phyloP scores from a whole-genome alignment of 35 echinoderm and acorn worm species.

The Anneissia japonica region DNA sequence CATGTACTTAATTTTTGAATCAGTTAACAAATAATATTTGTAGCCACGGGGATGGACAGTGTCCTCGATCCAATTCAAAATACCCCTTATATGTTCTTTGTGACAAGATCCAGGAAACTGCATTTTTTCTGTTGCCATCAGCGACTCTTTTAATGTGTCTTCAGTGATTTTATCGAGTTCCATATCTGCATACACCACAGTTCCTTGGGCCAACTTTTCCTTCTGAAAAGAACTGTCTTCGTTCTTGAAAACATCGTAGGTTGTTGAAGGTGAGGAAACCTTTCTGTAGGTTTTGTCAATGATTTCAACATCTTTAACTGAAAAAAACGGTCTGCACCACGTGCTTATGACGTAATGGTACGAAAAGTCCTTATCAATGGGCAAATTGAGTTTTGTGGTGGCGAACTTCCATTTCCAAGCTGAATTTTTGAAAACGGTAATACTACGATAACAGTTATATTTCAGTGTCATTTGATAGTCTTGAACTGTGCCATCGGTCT shows the following conservation, averaged over 20 bases:
- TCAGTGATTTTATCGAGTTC: neutral
- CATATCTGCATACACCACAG: neutral
- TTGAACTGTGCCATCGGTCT: neutral
- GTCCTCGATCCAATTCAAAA: neutral
- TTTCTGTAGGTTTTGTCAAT: neutral
- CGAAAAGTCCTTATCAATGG: neutral
- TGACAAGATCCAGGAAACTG: neutral
- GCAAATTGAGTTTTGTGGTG: neutral
- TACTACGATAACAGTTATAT: neutral
- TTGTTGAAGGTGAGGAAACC: neutral
- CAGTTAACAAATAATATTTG: neutral
- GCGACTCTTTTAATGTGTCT: neutral
- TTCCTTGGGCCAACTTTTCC: neutral
- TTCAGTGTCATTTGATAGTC: neutral
- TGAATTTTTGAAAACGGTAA: no score
- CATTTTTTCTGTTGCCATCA: neutral
- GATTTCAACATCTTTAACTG: neutral
- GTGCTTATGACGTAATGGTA: neutral
- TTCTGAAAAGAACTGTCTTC: neutral
- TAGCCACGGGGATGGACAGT: neutral
- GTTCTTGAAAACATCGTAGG: neutral
- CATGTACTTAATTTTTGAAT: neutral
- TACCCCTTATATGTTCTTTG: neutral
- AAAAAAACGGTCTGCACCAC: neutral
- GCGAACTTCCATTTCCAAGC: neutral